phyloP scores from a whole-genome alignment of 1,140 invertebrate species.

The Papilio glaucus region DNA sequence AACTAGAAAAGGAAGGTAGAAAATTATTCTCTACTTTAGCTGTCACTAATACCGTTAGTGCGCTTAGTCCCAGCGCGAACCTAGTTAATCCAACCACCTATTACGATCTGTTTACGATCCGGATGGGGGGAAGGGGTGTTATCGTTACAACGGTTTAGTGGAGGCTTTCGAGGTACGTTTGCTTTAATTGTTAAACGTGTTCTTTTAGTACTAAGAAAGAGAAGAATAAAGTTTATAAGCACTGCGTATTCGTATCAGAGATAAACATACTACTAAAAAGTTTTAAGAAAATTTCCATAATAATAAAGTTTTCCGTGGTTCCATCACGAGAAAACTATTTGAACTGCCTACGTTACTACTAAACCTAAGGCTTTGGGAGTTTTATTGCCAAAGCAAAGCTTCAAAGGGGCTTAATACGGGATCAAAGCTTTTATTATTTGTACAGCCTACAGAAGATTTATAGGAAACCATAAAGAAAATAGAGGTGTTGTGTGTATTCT shows the following conservation, averaged over 20 bases:
- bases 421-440: no score
- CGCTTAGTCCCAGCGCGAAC: neutral
- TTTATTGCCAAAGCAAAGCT: no score
- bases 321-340: no score
- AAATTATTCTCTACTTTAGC: neutral
- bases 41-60: neutral
- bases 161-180: neutral
- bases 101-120: slow-evolving; percentile 8
- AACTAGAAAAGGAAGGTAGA: neutral
- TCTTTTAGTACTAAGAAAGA: neutral
- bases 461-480: no score
- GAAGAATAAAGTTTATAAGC: neutral
- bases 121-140: neutral
- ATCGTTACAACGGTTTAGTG: neutral
- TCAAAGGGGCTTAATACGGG: no score
- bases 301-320: no score
- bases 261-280: neutral
- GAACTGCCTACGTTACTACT: no score
- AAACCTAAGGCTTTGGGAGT: no score
- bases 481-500: no score
- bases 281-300: no score
- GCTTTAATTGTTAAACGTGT: neutral
- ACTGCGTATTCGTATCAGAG: neutral
- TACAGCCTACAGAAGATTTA: no score
- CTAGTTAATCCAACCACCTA: slow-evolving; percentile 1